These are phyloP conservation scores for Melangyna quadrimaculata DNA, from an alignment of 2,888 invertebrate species.

Conservation along the genomic window DNA sequence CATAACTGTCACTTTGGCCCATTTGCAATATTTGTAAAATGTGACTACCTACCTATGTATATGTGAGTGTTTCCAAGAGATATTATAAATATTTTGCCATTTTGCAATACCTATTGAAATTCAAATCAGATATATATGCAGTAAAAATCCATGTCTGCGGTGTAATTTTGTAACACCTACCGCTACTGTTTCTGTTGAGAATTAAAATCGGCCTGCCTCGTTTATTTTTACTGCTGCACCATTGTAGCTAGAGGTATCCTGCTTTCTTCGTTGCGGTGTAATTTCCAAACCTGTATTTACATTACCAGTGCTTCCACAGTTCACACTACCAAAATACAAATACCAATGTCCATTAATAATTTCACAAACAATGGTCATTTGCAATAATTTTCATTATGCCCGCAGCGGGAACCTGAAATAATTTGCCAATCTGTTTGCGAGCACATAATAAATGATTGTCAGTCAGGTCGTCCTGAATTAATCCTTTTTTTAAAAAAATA, in stretches of 20 bases:
- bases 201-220: conserved; percentile 51
- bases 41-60: no score
- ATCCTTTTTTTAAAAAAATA: conserved; percentile 68
- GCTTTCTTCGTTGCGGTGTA: conserved; percentile 38
- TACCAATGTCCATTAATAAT: conserved; percentile 46
- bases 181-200: conserved; percentile 5
- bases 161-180: conserved; percentile 64
- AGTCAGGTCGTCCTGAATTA: conserved; percentile 52
- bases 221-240: neutral
- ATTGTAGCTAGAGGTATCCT: neutral
- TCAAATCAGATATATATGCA: conserved; percentile 62
- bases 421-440: conserved; percentile 68
- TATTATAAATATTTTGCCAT: conserved; percentile 63
- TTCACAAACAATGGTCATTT: conserved; percentile 68
- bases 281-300: conserved; percentile 13
- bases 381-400: conserved; percentile 65
- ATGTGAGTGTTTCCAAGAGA: conserved; percentile 23
- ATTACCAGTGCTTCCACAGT: neutral
- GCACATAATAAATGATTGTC: conserved; percentile 58
- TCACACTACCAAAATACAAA: conserved; percentile 11
- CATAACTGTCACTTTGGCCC: conserved; percentile 39
- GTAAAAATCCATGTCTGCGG: conserved; percentile 48
- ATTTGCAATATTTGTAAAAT: neutral
- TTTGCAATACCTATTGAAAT: conserved; percentile 58
- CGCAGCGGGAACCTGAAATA: conserved; percentile 55